Evolutionary conservation across 2,113 vertebrate species (phyloP), one percentile per base, ranked within the genome.

Genomic region (Psephotus haematonotus): DNA sequence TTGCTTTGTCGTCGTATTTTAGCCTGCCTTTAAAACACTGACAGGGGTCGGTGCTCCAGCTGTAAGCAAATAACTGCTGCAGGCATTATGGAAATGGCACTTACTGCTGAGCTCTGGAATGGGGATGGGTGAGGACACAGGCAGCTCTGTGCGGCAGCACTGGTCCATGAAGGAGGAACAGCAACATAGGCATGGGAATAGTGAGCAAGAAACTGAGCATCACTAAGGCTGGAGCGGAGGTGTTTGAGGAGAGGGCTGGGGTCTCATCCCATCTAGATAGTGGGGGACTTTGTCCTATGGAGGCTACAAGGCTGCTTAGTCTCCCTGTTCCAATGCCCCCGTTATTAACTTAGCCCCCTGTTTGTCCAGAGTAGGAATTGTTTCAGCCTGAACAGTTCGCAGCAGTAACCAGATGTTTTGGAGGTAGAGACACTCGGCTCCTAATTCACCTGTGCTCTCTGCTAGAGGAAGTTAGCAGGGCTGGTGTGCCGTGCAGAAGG

Each of bases 1-100:
- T 81, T 86, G 27, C 31, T 65, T 93, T 92, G 93, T 88, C 29
- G 12, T 71, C 77, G 7, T 65, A 41, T 72, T 87, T 87, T 64
- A 89, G 41, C 31, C 50, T 88, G 59, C 68, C 71, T 92, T 92
- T 60, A 83, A 94, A 70, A 70, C 37, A 31, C 33, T 44, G 27
- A 71, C 39, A 19, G 41, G 37, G 39, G 64, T n/a, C 0, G 0
- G 29, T 88, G 74, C 17, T 64, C 20, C 46, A 37, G 10, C 13
- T 82, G 55, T 62, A 55, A 52, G 63, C n/a, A 59, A 67, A 88
- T 27, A 75, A 52, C 28, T 87, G 63, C 76, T 87, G 72, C 17
- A 47, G 77, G 46, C 75, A 28, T 43, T 43, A 11, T 4, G n/a
- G 64, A 90, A 50, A 37, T 9, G 20, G 60, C 52, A 76, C 20